A percentile compares a stretch with the other conserved stretches of the same genome.
Conservation (phyloP, 2,888 invertebrate species). For the Orchesellides sinensis region DNA sequence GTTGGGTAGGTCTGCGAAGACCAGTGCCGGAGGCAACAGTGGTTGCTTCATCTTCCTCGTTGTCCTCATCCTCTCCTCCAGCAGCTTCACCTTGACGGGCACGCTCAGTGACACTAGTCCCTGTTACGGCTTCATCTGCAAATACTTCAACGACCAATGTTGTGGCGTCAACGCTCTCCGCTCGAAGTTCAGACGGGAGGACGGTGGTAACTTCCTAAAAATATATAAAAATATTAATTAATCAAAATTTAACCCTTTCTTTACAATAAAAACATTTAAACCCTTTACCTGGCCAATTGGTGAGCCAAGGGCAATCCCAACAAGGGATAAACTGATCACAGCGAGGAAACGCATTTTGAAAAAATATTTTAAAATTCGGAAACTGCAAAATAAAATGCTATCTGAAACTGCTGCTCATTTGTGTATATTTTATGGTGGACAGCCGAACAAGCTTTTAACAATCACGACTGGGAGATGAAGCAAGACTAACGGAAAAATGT, state of each 20-base stretch:
- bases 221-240: neutral
- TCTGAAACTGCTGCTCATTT: conserved; percentile 25
- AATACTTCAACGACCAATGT: conserved; percentile 47
- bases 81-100: conserved; percentile 48
- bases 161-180: conserved; percentile 33
- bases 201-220: conserved; percentile 35
- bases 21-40: conserved; percentile 23
- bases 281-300: conserved; percentile 60
- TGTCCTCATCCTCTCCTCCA: conserved; percentile 54
- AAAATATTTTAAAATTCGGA: neutral
- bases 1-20: neutral
- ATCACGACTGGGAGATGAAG: conserved; percentile 50
- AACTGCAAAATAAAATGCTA: neutral
- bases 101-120: conserved; percentile 27
- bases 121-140: conserved; percentile 46
- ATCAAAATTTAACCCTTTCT: neutral
- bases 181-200: conserved; percentile 15
- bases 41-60: conserved; percentile 60
- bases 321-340: conserved; percentile 38
- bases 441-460: conserved; percentile 27
- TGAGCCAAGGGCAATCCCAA: conserved; percentile 56
- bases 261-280: conserved; percentile 2
- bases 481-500: conserved; percentile 65
- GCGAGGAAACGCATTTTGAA: conserved; percentile 56
- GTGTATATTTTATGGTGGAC: neutral